Base-by-base conservation (phyloP, 2,888 invertebrate species). In the Malachius bipustulatus region DNA sequence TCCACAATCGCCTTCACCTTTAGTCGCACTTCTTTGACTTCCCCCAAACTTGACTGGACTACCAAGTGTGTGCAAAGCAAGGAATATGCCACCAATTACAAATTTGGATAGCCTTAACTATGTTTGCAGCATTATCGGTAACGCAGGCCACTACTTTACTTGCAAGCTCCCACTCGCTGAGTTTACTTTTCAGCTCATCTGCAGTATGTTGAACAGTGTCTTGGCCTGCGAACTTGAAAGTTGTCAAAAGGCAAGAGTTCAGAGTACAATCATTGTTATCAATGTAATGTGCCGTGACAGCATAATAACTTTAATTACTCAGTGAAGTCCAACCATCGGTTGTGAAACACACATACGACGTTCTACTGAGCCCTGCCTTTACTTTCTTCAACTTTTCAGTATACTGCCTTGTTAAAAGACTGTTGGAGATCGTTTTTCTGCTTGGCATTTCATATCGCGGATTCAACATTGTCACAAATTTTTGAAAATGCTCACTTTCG, bases 281-380 rank as follows among this genome's bases (percentile, higher is more conserved):
- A 10, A 26, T 14, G 11, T 15, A 34, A 34, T 27, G 34, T n/a
- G 12, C 19, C 2, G 32, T 32, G 14, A 26, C n/a, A 15, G 27
- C 34, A 14, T 14, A 26, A 14, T 15, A 34, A 24, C 27, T 34
- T 3, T n/a, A 26, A 27, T 34, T 27, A 34, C 16, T 27, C 3
- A 35, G 4, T 3, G 35, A 30, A 14, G 35, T 35, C 30, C 30
- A 35, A 9, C 30, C 19, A 30, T 35, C 35, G 9, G 35, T 35
- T 2, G 30, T 35, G 4, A 35, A 13, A n/a, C 26, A 14, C 9
- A 34, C 16, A 13, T 13, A 13, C 9, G 26, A 26, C 4, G 16
- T 26, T 4, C 16, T 14, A 2, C 4, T 10, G n/a, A 34, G 13
- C 1, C 9, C 2, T 34, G 24, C 10, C 12, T 34, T 13, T 8